Evolutionary conservation across 2,113 vertebrate genomes (phyloP).

Genomic region (Malurus melanocephalus): DNA sequence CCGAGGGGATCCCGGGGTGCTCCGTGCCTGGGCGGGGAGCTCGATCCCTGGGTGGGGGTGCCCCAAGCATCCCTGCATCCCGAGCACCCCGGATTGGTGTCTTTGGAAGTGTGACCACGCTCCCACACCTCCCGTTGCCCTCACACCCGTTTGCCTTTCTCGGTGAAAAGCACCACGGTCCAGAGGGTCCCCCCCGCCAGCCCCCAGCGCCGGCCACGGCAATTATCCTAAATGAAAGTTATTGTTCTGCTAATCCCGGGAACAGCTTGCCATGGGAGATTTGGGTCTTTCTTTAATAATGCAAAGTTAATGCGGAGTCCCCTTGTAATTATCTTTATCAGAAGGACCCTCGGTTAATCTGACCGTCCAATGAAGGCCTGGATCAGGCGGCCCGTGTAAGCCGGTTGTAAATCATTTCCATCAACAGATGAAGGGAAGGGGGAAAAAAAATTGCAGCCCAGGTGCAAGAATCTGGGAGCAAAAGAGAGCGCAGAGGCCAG

Average conservation of each 20-base stretch:
- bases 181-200: neutral
- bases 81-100: fast-evolving
- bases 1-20: fast-evolving
- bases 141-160: neutral
- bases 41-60: neutral
- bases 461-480: constrained; percentile 65
- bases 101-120: neutral
- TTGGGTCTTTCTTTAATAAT: constrained; percentile 83
- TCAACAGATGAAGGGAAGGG: constrained; percentile 52
- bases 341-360: constrained; percentile 76
- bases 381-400: constrained; percentile 64
- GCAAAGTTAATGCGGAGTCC: constrained; percentile 77
- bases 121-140: neutral
- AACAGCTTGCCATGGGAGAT: constrained; percentile 80
- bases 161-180: neutral
- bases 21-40: fast-evolving
- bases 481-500: neutral
- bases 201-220: constrained; percentile 61
- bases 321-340: constrained; percentile 81
- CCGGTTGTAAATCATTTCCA: constrained; percentile 64
- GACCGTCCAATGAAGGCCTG: constrained; percentile 55
- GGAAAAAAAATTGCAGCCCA: constrained; percentile 43
- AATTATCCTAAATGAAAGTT: constrained; percentile 83
- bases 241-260: constrained; percentile 79
- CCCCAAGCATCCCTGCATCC: neutral